Percentiles rank a stretch among this genome's conserved stretches.
These are phyloP conservation scores for Pandemis cinnamomeana DNA, from an alignment of 2,888 invertebrate genomes.

Conservation along the genomic window DNA sequence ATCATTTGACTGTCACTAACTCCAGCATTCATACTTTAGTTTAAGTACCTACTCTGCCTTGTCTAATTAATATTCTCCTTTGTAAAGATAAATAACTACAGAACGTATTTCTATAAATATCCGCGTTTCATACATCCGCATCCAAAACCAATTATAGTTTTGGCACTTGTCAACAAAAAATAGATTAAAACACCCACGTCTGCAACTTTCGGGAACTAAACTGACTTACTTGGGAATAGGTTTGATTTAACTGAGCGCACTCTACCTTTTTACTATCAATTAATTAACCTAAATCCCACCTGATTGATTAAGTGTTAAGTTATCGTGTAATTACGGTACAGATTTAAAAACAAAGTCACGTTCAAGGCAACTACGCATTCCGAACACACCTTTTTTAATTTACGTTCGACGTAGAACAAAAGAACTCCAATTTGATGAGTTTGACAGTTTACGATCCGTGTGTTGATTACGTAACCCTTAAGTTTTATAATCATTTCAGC, in stretches of 20 bases:
- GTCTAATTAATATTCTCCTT: neutral
- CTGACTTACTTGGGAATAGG: neutral
- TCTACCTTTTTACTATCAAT: constrained; percentile 6
- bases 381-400: constrained; percentile 21
- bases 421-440: constrained; percentile 9
- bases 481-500: neutral
- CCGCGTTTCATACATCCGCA: constrained; percentile 1
- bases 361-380: constrained; percentile 31
- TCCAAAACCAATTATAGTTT: constrained; percentile 8
- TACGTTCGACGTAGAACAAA: constrained; percentile 10
- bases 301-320: constrained; percentile 12
- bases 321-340: constrained; percentile 20
- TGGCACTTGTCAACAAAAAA: constrained; percentile 8
- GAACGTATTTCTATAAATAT: neutral
- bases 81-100: neutral
- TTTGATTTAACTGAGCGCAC: neutral
- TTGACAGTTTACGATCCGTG: constrained; percentile 1
- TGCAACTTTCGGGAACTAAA: neutral
- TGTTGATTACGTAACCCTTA: neutral
- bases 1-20: no score
- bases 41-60: neutral
- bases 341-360: constrained; percentile 25
- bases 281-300: constrained; percentile 9
- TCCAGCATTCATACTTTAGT: neutral
- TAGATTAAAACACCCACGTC: constrained; percentile 5